Percentiles rank a stretch among this genome's conserved stretches.
These are phyloP conservation scores for Neoaliturus tenellus DNA, from an alignment of 2,888 invertebrate species.

Conservation along the genomic window DNA sequence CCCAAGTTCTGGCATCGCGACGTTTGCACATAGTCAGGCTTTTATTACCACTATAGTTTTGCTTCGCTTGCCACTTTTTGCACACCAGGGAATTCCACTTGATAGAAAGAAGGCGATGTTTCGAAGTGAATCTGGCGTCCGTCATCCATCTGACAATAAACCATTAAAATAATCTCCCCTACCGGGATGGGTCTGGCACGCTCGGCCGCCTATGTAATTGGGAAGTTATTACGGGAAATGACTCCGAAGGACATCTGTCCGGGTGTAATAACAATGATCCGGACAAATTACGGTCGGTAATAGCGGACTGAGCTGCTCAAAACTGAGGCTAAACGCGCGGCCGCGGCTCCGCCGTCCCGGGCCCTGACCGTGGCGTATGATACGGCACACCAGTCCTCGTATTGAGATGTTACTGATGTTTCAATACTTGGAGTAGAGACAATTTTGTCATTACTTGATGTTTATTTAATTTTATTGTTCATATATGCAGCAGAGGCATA, in stretches of 20 bases:
- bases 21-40: too few species aligned
- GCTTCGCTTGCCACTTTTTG: conserved; percentile 1
- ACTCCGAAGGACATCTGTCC: conserved; percentile 55
- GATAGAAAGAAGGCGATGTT: not conserved
- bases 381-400: too few species aligned
- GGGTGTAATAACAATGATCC: conserved; percentile 56
- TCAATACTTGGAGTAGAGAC: too few species aligned
- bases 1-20: too few species aligned
- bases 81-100: conserved; percentile 7
- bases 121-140: conserved; percentile 26
- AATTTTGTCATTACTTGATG: too few species aligned
- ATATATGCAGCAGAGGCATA: too few species aligned
- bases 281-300: conserved; percentile 52
- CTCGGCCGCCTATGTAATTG: conserved; percentile 40
- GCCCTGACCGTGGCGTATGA: conserved; percentile 6
- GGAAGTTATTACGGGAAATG: conserved; percentile 51
- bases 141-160: conserved; percentile 27
- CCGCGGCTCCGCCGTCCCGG: not conserved
- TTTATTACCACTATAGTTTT: too few species aligned
- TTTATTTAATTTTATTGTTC: too few species aligned
- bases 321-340: conserved; percentile 52
- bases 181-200: conserved; percentile 39
- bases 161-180: conserved; percentile 43
- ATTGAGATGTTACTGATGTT: too few species aligned
- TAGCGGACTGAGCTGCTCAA: conserved; percentile 53